A percentile compares a stretch with the other conserved stretches of the same genome.
phyloP scores from a whole-genome alignment of 2,797 vertebrate genomes.

The Mus spretus region DNA sequence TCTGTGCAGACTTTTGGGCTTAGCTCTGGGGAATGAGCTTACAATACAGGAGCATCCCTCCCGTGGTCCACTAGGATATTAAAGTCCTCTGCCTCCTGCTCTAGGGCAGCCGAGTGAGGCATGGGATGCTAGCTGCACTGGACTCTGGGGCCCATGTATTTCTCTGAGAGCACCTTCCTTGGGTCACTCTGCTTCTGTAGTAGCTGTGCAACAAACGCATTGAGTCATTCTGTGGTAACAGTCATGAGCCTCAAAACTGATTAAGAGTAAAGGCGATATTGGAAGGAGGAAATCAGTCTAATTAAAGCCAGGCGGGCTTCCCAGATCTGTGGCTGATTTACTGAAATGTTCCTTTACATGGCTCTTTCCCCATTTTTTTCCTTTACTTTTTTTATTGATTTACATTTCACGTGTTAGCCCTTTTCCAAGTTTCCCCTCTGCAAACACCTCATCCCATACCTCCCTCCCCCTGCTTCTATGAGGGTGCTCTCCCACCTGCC shows the following conservation, averaged over 20 bases:
- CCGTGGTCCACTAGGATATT: constrained; percentile 82
- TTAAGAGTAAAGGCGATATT: constrained; percentile 64
- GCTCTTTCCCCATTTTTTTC: constrained; percentile 17
- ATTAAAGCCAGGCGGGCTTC: constrained; percentile 62
- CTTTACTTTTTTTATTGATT: too few species aligned
- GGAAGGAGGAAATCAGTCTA: constrained; percentile 58
- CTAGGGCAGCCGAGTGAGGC: constrained; percentile 52
- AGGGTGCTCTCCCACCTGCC: too few species aligned
- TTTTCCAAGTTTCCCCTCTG: too few species aligned
- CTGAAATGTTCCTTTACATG: background rate
- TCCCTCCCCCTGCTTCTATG: too few species aligned
- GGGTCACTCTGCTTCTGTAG: constrained; percentile 53
- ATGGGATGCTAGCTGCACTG: constrained; percentile 66
- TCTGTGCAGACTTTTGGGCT: constrained; percentile 52
- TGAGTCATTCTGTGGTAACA: constrained; percentile 60
- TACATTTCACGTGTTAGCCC: too few species aligned
- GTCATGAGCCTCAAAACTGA: constrained; percentile 51
- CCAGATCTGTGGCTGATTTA: constrained; percentile 46
- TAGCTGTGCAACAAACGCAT: constrained; percentile 50
- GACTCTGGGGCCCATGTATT: constrained; percentile 46
- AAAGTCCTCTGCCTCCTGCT: constrained; percentile 79
- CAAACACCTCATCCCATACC: too few species aligned
- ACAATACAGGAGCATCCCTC: constrained; percentile 65
- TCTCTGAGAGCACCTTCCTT: constrained; percentile 16
- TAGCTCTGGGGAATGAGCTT: constrained; percentile 76